Base-by-base conservation (phyloP, 35 echinoderm and acorn worm species). In the Lytechinus pictus region DNA sequence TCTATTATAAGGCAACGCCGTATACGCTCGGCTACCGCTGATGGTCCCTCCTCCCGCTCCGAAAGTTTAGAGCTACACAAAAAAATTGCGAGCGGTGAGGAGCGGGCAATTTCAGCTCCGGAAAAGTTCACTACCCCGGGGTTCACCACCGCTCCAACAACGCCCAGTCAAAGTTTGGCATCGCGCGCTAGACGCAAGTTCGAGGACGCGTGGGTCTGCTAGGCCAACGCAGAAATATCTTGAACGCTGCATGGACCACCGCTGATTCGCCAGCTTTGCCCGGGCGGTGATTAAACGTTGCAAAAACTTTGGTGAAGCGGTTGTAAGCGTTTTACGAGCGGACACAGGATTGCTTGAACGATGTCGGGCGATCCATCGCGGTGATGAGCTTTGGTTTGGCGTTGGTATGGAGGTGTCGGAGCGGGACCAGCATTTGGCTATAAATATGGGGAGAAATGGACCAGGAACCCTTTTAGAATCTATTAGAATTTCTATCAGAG, bases 21-120 rank as follows among this genome's bases (percentile, higher is more conserved):
- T 21, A 52, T 90, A 90, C 88, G 88, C 28, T 90, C 29, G 88
- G 88, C 88, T 27, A 90, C 29, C 88, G 88, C 88, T 90, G 88
- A 90, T 90, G 88, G 88, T 90, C 88, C 88, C 88, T 90, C 88
- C 88, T 90, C 33, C 88, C 88, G 28, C 88, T 90, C 88, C 88
- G 28, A 90, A 90, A 52, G 28, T 90, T 52, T 90, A 52, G 88
- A 90, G 29, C 88, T 90, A 27, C 88, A 90, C 29, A 90, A 90
- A 90, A 90, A n/a, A n/a, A 94, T 94, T 94, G 92, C 92, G 92
- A 94, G 92, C 28, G 92, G 92, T 94, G 54, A 94, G 92, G 92
- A 94, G 92, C 92, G 92, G 92, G 55, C 92, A 61, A 94, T 90
- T 94, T 94, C n/a, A n/a, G n/a, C n/a, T n/a, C n/a, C n/a, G n/a